Evolutionary conservation across 2,113 vertebrate species (phyloP), one percentile per base, ranked within the genome.

Genomic region (Pterophyllum scalare): DNA sequence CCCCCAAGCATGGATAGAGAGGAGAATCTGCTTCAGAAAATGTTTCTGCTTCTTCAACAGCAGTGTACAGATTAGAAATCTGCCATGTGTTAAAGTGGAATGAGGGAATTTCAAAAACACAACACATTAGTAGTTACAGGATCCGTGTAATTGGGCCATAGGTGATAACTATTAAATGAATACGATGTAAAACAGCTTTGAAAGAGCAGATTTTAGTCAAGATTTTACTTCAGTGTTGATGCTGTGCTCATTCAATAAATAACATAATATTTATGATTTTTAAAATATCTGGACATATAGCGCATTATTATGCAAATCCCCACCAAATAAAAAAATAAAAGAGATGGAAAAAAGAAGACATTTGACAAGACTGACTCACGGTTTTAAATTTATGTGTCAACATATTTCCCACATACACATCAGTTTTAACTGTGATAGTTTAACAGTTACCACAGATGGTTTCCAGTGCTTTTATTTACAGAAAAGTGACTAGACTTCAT

Each of bases 401-500:
- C 96, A 97, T 96, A 96, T 96, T 96, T 86, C 95, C 93, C 95
- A 96, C 95, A 96, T 95, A 91, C 95, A 92, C 92, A 91, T 95
- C 90, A 94, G 91, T 94, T 97, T 96, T 95, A 96, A 95, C 94
- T 95, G 95, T 94, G 95, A 96, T 95, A 94, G 93, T 92, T 90
- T 75, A 89, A 90, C 92, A 82, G 95, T 97, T 96, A 97, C 96
- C 93, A 94, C 96, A 94, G 91, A 95, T 89, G 93, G 94, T 97
- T 96, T 97, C 96, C 97, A 97, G 97, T 97, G 96, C 96, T 97
- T 98, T 97, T 98, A 99, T 99, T 97, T 98, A 98, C 98, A 98
- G 95, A 93, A 97, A 97, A 96, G 95, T 96, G 97, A 95, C 97
- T 97, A 96, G 96, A 96, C 96, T 96, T 94, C 94, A 95, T 97